phyloP scores from a whole-genome alignment of 2,888 invertebrate species.

The Yponomeuta sedellus region DNA sequence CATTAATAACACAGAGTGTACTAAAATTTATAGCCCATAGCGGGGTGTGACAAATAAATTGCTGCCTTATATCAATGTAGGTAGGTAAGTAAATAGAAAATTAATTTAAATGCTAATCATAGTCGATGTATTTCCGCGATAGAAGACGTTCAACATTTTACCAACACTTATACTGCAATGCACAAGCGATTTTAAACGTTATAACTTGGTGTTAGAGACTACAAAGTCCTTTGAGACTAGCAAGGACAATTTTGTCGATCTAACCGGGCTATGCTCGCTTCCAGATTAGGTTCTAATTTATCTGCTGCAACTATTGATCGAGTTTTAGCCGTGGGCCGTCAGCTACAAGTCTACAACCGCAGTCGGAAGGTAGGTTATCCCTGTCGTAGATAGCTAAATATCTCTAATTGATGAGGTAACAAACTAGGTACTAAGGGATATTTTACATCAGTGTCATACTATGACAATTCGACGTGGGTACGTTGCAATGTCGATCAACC shows the following conservation, averaged over 20 bases:
- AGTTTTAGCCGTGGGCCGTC: background rate
- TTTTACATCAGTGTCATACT: too few species aligned
- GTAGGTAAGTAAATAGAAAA: conserved; percentile 8
- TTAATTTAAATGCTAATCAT: conserved; percentile 15
- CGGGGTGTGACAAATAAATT: background rate
- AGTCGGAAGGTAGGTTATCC: background rate
- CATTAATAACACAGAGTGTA: background rate
- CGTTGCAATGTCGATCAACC: too few species aligned
- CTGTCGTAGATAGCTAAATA: too few species aligned
- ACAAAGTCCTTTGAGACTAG: background rate
- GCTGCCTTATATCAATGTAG: background rate
- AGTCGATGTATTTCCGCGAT: background rate
- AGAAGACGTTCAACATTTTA: background rate
- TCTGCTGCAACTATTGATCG: background rate
- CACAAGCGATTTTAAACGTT: background rate
- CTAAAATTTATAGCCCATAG: background rate
- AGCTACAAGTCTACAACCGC: background rate
- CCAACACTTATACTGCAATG: background rate
- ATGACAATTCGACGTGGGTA: too few species aligned
- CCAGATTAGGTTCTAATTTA: conserved; percentile 11
- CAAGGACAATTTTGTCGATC: background rate
- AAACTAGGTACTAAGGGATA: too few species aligned
- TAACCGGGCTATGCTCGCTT: background rate
- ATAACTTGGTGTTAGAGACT: background rate
- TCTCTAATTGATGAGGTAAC: too few species aligned